Conservation (phyloP, 2,113 vertebrate species). For the pig (Sus scrofa) region DNA sequence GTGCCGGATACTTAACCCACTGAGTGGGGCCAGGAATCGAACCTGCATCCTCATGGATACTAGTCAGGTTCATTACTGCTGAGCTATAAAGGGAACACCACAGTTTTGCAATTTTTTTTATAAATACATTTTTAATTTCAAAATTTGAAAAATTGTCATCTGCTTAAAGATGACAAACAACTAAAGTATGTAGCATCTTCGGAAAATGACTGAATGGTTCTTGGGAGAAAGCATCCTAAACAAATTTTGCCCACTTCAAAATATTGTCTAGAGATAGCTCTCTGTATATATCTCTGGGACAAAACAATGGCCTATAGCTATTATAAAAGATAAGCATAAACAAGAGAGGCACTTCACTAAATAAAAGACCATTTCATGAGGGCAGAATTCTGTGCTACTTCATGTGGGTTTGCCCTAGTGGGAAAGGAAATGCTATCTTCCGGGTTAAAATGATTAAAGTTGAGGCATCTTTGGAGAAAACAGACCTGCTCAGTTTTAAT, state of each 20-base stretch:
- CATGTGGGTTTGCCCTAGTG: not conserved
- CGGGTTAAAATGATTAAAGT: slow-evolving; percentile 38
- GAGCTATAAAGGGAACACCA: too few species aligned
- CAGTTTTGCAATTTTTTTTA: not conserved
- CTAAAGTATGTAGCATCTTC: not conserved
- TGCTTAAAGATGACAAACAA: not conserved
- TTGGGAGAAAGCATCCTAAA: not conserved
- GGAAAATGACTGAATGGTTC: not conserved
- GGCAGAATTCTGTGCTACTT: not conserved
- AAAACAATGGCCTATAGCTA: not conserved
- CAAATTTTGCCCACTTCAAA: not conserved
- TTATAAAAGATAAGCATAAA: not conserved
- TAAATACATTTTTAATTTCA: not conserved
- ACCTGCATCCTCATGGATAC: too few species aligned
- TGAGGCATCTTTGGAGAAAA: slow-evolving; percentile 18
- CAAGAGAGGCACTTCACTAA: not conserved
- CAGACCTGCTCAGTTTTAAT: slow-evolving; percentile 53
- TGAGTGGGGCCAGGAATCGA: too few species aligned
- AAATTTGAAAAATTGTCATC: not conserved
- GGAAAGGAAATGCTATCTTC: not conserved
- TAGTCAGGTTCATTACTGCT: too few species aligned
- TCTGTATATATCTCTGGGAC: not conserved
- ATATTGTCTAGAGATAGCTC: not conserved
- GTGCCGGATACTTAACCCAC: too few species aligned
- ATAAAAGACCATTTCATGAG: not conserved